Base-by-base conservation (phyloP, 2,113 vertebrate genomes). In the Salvator merianae region DNA sequence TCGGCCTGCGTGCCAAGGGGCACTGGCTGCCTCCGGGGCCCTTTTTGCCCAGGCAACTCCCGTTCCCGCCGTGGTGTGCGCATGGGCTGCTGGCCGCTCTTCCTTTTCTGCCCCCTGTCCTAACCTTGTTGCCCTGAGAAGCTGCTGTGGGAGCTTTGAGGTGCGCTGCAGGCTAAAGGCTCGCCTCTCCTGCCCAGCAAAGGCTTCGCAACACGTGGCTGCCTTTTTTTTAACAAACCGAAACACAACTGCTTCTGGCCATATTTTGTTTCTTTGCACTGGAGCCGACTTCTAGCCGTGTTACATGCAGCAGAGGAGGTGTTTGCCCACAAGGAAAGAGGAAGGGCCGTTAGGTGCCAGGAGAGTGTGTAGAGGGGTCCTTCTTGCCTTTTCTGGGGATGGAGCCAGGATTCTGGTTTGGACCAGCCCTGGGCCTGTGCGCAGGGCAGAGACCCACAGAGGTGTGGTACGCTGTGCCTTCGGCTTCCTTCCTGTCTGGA, bases 271-370 rank as follows among this genome's bases (percentile, higher is more conserved):
- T 89, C 89, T 93, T 85, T 87, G 85, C 92, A 91, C 63, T 92
- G 93, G 94, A 96, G 91, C 94, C 95, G 95, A 96, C 94, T 66
- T 97, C 94, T 97, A 91, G 94, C 91, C 91, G 93, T 94, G 91
- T 81, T 86, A 91, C 84, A 89, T 95, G 95, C 94, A 96, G 94
- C 89, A 92, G 84, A 26, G 80, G 69, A 90, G 86, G 34, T 38
- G 24, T 7, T 59, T 28, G 14, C 1, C n/a, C 68, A 14, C 30
- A n/a, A n/a, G n/a, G n/a, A 68, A 68, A 4, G 47, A 14, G 40
- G 12, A 28, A 47, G 13, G 40, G 9, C 4, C 2, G 5, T 26
- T 20, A 6, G 79, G 79, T 59, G 80, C 10, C 50, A 47, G 70
- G 18, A 12, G 30, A 7, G 36, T 13, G 2, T 34, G 30, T 13